Evolutionary conservation across 2,113 vertebrate genomes (phyloP).

Genomic region (Myrmecobius fasciatus): DNA sequence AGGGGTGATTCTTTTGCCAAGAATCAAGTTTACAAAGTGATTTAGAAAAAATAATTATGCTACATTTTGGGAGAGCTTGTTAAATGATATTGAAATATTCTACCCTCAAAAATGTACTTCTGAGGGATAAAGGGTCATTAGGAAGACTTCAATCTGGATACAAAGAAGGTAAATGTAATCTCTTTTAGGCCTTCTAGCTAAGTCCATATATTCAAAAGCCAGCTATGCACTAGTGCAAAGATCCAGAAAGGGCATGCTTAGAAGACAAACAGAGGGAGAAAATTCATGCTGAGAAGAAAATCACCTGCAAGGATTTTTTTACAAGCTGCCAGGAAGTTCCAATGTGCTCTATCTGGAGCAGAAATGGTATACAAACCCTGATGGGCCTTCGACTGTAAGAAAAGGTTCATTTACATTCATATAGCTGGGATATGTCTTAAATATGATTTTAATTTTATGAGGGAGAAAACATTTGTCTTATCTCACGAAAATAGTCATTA

Average conservation of each 20-base stretch:
- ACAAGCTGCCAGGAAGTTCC: neutral
- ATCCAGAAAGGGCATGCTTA: neutral
- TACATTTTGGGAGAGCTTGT: neutral
- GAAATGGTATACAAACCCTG: neutral
- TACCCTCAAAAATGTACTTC: neutral
- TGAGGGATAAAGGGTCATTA: neutral
- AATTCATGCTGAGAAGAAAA: neutral
- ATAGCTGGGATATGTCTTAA: neutral
- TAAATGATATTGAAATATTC: neutral
- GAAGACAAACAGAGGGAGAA: neutral
- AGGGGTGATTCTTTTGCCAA: neutral
- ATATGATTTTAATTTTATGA: slow-evolving; percentile 22
- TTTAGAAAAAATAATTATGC: neutral
- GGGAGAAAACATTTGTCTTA: neutral
- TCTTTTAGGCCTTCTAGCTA: neutral
- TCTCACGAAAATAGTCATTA: slow-evolving; percentile 10
- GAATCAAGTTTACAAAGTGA: neutral
- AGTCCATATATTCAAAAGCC: neutral
- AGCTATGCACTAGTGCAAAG: neutral
- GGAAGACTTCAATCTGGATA: neutral
- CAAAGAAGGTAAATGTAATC: neutral
- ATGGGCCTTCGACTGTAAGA: neutral
- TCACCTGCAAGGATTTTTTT: neutral
- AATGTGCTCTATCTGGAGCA: neutral
- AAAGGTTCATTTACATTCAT: neutral